Conservation (phyloP, 2,113 vertebrate species). For the Scatophagus argus region DNA sequence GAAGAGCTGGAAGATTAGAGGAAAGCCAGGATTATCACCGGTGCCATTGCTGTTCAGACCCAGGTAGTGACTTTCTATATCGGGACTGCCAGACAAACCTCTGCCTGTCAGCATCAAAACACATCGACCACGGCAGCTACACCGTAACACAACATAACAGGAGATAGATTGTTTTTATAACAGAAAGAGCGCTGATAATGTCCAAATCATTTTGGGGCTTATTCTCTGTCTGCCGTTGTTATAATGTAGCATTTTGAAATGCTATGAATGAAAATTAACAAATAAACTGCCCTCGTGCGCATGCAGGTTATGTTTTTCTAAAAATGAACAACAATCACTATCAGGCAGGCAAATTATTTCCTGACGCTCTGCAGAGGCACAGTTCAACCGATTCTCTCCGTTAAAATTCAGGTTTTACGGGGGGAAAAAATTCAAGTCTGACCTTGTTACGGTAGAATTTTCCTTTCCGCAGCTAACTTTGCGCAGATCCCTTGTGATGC, state of each 20-base stretch:
- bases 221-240: neutral
- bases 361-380: neutral
- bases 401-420: neutral
- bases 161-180: no score
- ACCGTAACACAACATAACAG: neutral
- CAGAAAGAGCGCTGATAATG: neutral
- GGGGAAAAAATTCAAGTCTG: neutral
- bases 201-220: neutral
- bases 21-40: conserved; percentile 76
- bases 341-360: neutral
- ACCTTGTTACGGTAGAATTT: conserved; percentile 46
- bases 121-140: neutral
- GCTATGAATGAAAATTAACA: neutral
- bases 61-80: conserved; percentile 54
- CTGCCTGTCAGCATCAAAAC: conserved; percentile 41
- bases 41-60: conserved; percentile 32
- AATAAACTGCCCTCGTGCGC: neutral
- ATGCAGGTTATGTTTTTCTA: neutral
- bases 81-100: conserved; percentile 24
- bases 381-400: neutral
- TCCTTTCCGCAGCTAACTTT: neutral
- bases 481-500: neutral
- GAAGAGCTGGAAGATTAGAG: conserved; percentile 65
- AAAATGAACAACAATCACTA: neutral
- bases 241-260: neutral